A percentile compares a stretch with the other conserved stretches of the same genome.
Evolutionary conservation across 64 coral and sea anemone species (phyloP).

Genomic region (Stichodactyla helianthus): DNA sequence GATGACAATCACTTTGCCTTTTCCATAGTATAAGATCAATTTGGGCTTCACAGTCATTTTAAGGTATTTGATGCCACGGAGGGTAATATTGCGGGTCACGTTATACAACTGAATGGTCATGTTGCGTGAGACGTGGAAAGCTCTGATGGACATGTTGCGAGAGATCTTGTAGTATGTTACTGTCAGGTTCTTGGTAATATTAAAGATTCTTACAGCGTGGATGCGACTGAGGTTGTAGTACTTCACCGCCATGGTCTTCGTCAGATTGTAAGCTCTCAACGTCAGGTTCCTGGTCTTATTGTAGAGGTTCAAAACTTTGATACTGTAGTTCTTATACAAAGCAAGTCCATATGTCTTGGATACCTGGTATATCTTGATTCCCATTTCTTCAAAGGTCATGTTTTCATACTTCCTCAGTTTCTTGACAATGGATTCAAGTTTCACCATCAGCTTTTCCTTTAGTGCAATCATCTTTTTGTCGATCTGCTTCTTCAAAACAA

Average conservation of each 20-base stretch:
- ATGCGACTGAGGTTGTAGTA: constrained; percentile 54
- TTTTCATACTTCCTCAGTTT: constrained; percentile 70
- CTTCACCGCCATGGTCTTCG: constrained; percentile 44
- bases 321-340: constrained; percentile 70
- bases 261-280: constrained; percentile 30
- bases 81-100: constrained; percentile 53
- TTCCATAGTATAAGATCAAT: constrained; percentile 35
- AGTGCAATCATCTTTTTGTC: constrained; percentile 3
- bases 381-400: constrained; percentile 77
- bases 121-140: constrained; percentile 44
- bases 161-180: constrained; percentile 58
- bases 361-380: constrained; percentile 48
- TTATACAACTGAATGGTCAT: constrained; percentile 49
- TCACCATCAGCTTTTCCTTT: constrained; percentile 26
- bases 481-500: constrained; percentile 29
- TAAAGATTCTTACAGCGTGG: constrained; percentile 37
- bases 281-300: constrained; percentile 59
- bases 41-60: constrained; percentile 57
- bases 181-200: constrained; percentile 28
- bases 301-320: constrained; percentile 46
- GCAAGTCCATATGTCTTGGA: constrained; percentile 50
- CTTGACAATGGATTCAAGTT: constrained; percentile 31
- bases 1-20: constrained; percentile 43
- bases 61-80: constrained; percentile 47
- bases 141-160: constrained; percentile 37